Conservation (phyloP, 2,113 vertebrate species). For the Callithrix jacchus region DNA sequence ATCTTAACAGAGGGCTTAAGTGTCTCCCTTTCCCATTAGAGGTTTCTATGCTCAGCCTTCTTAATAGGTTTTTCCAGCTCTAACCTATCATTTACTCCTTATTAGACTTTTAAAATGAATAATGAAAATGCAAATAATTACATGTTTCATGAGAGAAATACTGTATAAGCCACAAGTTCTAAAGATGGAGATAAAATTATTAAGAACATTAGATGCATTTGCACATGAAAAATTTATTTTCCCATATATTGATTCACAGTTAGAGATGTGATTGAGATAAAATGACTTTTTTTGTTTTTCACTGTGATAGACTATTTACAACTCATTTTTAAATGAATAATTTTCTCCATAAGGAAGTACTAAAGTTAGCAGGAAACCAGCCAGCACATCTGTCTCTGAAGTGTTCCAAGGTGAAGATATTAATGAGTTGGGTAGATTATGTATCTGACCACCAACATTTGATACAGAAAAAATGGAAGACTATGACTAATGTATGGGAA, state of each 20-base stretch:
- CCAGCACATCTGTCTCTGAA: conserved; percentile 68
- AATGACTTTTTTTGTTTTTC: background rate
- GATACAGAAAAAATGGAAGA: conserved; percentile 41
- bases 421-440: conserved; percentile 13
- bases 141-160: background rate
- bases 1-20: background rate
- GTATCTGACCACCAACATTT: conserved; percentile 52
- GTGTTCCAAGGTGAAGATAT: conserved; percentile 50
- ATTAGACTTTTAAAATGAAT: background rate
- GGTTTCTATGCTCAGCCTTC: background rate
- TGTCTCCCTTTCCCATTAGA: background rate
- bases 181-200: conserved; percentile 12
- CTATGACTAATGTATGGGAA: conserved; percentile 65
- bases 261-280: background rate
- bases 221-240: background rate
- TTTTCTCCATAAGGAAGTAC: conserved; percentile 50
- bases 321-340: conserved; percentile 19
- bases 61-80: background rate
- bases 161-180: background rate
- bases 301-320: background rate
- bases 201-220: background rate
- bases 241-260: background rate
- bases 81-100: background rate
- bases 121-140: background rate
- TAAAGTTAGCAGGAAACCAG: background rate